Evolutionary conservation across 2,113 vertebrate genomes (phyloP).

Genomic region (Diphyllodes magnificus): DNA sequence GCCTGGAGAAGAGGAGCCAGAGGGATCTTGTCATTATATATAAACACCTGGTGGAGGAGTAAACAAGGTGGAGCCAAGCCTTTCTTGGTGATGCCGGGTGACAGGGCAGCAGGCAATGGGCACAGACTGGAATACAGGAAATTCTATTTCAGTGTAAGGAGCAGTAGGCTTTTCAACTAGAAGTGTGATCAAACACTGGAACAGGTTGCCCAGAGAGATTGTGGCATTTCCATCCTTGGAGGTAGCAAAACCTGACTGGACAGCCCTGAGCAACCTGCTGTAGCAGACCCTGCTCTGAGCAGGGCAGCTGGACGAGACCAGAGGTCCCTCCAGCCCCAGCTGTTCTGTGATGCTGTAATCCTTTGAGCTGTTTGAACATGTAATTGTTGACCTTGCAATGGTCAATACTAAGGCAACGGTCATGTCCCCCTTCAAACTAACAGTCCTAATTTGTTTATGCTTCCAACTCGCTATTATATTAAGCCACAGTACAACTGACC

Average conservation of each 20-base stretch:
- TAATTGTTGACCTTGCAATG: slow-evolving; percentile 9
- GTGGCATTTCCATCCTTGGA: background rate
- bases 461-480: slow-evolving; percentile 3
- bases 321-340: background rate
- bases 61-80: background rate
- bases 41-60: background rate
- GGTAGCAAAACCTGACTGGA: background rate
- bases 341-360: background rate
- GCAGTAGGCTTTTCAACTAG: background rate
- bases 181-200: background rate
- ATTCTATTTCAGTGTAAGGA: background rate
- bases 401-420: background rate
- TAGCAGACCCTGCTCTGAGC: background rate
- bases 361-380: background rate
- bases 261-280: background rate
- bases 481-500: background rate
- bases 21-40: background rate
- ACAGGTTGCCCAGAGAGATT: background rate
- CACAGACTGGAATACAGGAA: background rate
- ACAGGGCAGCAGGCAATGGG: background rate
- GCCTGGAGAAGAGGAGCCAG: background rate
- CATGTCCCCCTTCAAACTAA: slow-evolving; percentile 5
- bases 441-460: slow-evolving; percentile 49
- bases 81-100: background rate
- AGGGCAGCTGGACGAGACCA: background rate